These are phyloP conservation scores for Rhinogobio ventralis DNA, from an alignment of 2,797 vertebrate species.

Conservation along the genomic window DNA sequence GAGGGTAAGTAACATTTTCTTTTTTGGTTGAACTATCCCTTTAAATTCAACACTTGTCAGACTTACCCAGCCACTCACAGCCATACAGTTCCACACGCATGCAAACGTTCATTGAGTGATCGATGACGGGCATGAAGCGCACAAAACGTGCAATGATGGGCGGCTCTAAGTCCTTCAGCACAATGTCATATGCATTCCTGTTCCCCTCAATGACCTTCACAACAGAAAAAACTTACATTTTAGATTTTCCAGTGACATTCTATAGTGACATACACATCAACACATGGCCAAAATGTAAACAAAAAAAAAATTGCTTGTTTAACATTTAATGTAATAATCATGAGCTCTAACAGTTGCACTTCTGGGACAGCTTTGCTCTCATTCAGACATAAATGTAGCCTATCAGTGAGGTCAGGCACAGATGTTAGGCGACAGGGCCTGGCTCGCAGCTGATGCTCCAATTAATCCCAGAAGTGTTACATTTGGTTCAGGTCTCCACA, in stretches of 20 bases:
- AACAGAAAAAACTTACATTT: background rate
- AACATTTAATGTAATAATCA: background rate
- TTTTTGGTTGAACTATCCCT: background rate
- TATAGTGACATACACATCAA: background rate
- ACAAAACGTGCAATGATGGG: conserved; percentile 93
- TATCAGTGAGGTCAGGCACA: background rate
- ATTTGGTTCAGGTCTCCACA: background rate
- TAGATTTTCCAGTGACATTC: background rate
- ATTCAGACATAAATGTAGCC: background rate
- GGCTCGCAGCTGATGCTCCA: background rate
- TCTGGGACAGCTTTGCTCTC: background rate
- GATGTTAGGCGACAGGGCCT: background rate
- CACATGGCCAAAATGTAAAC: background rate
- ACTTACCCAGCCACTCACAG: conserved; percentile 94
- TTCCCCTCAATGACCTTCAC: conserved; percentile 92
- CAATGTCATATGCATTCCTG: conserved; percentile 91
- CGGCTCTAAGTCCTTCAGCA: conserved; percentile 93
- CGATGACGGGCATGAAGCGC: conserved; percentile 94
- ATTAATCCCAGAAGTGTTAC: conserved; percentile 3
- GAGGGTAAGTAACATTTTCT: background rate
- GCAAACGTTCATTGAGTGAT: conserved; percentile 97
- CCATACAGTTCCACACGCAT: conserved; percentile 97
- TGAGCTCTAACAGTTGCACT: background rate
- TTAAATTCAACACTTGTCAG: background rate
- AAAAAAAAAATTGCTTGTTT: background rate